Conservation (phyloP, 2,797 vertebrate species). For the Sebastolobus alascanus region DNA sequence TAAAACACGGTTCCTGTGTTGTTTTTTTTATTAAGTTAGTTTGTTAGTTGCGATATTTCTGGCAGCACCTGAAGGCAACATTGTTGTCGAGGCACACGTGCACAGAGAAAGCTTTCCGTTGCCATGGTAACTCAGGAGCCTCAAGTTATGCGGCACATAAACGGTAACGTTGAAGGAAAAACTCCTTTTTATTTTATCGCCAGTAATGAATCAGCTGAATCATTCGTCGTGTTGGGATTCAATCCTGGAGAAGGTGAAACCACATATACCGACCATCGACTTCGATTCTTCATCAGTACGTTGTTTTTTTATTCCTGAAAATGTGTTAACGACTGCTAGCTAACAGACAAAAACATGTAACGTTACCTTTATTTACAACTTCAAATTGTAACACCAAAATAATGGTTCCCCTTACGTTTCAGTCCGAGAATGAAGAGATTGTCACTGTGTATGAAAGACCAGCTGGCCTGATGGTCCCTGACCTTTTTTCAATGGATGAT, state of each 20-base stretch:
- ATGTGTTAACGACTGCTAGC: background rate
- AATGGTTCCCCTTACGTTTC: conserved; percentile 23
- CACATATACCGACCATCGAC: conserved; percentile 85
- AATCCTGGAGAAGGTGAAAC: conserved; percentile 80
- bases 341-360: background rate
- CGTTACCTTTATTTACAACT: background rate
- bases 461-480: conserved; percentile 57
- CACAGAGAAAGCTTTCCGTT: conserved; percentile 30
- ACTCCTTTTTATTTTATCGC: background rate
- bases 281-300: conserved; percentile 76
- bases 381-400: background rate
- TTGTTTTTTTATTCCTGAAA: background rate
- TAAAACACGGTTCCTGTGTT: background rate
- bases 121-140: conserved; percentile 36
- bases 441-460: conserved; percentile 84
- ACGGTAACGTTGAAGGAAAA: background rate
- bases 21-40: background rate
- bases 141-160: background rate
- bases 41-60: background rate
- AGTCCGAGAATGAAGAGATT: conserved; percentile 85
- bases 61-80: conserved; percentile 44
- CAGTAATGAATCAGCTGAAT: conserved; percentile 38
- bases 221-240: conserved; percentile 66
- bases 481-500: conserved; percentile 26
- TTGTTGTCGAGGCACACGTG: conserved; percentile 9